These are phyloP conservation scores for Aleiodes sp. DNA, from an alignment of 1,140 invertebrate species.

Conservation along the genomic window DNA sequence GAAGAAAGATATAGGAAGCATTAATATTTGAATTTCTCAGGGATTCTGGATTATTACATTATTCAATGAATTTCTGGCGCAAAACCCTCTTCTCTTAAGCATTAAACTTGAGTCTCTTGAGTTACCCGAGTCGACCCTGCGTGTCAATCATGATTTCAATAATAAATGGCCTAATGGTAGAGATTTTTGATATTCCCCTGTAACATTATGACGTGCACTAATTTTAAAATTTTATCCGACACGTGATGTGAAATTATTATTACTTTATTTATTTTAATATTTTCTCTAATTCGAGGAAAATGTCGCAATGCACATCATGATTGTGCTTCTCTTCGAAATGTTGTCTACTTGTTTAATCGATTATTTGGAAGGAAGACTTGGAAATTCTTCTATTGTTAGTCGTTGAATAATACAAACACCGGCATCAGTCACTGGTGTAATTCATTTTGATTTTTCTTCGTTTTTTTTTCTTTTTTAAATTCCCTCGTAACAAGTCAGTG, in stretches of 20 bases:
- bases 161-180: background rate
- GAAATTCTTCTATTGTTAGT: background rate
- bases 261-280: too few species aligned
- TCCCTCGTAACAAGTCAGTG: conserved; percentile 1
- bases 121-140: background rate
- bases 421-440: background rate
- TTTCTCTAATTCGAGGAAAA: background rate
- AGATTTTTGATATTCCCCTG: background rate
- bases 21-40: background rate
- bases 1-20: background rate
- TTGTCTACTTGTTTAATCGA: too few species aligned
- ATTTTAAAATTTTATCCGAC: background rate
- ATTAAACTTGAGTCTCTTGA: conserved; percentile 3
- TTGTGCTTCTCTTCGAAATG: too few species aligned
- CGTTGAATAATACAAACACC: background rate
- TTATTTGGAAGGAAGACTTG: too few species aligned
- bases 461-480: background rate
- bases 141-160: conserved; percentile 12
- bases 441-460: conserved; percentile 16
- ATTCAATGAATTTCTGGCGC: background rate
- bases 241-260: background rate
- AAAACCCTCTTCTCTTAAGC: background rate
- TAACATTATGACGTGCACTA: background rate
- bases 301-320: background rate
- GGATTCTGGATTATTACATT: background rate